Evolutionary conservation across 2,113 vertebrate genomes (phyloP), one percentile per base, ranked within the genome.

Genomic region (Syrmaticus mikado): DNA sequence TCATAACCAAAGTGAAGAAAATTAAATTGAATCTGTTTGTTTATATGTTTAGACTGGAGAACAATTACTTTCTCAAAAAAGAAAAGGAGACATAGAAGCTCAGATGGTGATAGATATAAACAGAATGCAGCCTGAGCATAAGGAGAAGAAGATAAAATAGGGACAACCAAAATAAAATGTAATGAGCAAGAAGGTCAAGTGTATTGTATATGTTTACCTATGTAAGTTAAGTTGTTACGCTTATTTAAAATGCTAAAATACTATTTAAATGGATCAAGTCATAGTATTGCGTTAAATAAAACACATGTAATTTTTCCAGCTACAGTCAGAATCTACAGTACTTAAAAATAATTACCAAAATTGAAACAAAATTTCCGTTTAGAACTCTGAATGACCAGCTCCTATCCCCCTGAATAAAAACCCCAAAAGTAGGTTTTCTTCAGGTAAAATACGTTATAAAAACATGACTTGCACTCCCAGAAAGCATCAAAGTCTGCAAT

Each of bases 1-100:
- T 95, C 82, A 89, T 57, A 88, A 77, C 18, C 78, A 74, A 91
- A 86, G 62, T 86, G 45, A 62, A 58, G 70, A 92, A 95, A 91
- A 95, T 93, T 61, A 93, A 57, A 93, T 30, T 90, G 52, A 80
- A 34, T 81, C 32, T 55, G 7, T 86, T 91, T 71, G 1, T 5
- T 77, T 90, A 6, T 53, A 79, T 40, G 32, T 86, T 92, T 92
- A 61, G 55, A 90, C 82, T 72, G 17, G 30, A 74, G 87, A 93
- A 80, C 3, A 21, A 36, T 27, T 66, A 11, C 8, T 87, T 79
- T 85, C 16, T 13, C 52, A 45, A 84, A 81, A 45, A 76, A 6
- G 8, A 6, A 65, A 21, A 41, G 30, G 36, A 87, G 30, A 64
- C 50, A 74, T 53, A 74, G 52, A 76, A 75, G 46, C 8, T 27